Base-by-base conservation (phyloP, 2,113 vertebrate species). In the Planiliza haematocheilus region DNA sequence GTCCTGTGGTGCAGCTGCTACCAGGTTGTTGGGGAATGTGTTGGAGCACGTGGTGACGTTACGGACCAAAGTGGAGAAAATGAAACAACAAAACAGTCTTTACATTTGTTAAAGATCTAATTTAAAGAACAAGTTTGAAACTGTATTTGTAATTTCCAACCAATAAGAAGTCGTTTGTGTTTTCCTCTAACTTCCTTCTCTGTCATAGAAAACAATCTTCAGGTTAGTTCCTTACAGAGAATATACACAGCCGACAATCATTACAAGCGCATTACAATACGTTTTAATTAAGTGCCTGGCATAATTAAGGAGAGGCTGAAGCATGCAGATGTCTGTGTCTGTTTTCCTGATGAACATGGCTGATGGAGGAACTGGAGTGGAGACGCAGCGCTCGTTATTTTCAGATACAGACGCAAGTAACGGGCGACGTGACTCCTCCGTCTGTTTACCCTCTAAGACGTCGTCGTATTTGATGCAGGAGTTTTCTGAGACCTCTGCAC, bases 1-100 rank as follows among this genome's bases (percentile, higher is more conserved):
- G 21, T 30, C 34, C 51, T 48, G 37, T 53, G 46, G 46, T 51
- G 71, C 2, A 18, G 53, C 62, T 11, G 49, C 72, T 17, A 38
- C 59, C 36, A n/a, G 20, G 62, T 56, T 75, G 49, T n/a, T 63
- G 45, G 63, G 38, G 24, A 68, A 34, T 58, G 52, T 55, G n/a
- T 53, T 66, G 36, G 38, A 76, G 58, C 20, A 51, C 9, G 5
- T 30, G 39, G 66, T 20, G 43, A 42, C 48, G 8, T 24, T 53
- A 48, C 24, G 7, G 60, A 55, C 48, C 36, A 48, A n/a, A 36
- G 1, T 55, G 36, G 6, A 34, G 18, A 5, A 30, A 37, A 42
- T 39, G 20, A 59, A 60, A 61, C 5, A 51, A 74, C 16, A 30
- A 30, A 30, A 3, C 24, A 30, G 24, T 30, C 24, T 30, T 30